These are phyloP conservation scores for Aspidiotus rigidus DNA, from an alignment of 2,888 invertebrate genomes.

Conservation along the genomic window DNA sequence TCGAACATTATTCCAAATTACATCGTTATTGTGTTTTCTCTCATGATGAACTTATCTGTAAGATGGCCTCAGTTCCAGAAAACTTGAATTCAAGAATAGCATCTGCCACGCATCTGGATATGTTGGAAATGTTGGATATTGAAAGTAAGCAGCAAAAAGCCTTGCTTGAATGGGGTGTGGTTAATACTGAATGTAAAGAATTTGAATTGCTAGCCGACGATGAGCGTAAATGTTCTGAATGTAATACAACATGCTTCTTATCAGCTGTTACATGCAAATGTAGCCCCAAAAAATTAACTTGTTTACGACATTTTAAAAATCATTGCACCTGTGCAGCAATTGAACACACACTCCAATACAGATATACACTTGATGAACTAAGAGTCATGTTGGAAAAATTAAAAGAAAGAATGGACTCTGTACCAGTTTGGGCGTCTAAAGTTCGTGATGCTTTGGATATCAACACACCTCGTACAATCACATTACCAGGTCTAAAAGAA, in stretches of 20 bases:
- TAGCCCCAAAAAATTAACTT: conserved; percentile 63
- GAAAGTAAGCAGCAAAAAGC: conserved; percentile 68
- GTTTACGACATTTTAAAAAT: conserved; percentile 73
- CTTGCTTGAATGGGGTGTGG: conserved; percentile 73
- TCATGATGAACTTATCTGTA: conserved; percentile 95
- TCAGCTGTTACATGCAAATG: conserved; percentile 88
- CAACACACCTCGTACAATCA: conserved; percentile 53
- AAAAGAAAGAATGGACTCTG: conserved; percentile 77
- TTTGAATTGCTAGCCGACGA: conserved; percentile 94
- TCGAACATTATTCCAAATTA: conserved; percentile 84
- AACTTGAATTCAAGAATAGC: conserved; percentile 78
- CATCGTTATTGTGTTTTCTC: conserved; percentile 96
- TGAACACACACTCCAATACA: conserved; percentile 58
- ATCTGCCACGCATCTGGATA: conserved; percentile 81
- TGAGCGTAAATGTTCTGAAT: conserved; percentile 84
- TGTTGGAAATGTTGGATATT: conserved; percentile 79
- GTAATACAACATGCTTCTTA: conserved; percentile 96
- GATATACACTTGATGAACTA: conserved; percentile 90
- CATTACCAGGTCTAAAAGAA: conserved; percentile 58
- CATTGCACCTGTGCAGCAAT: conserved; percentile 72
- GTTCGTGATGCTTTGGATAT: conserved; percentile 79
- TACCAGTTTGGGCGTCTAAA: conserved; percentile 81
- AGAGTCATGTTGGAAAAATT: conserved; percentile 79
- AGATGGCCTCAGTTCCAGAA: conserved; percentile 85
- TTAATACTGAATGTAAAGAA: conserved; percentile 78